A percentile compares a stretch with the other conserved stretches of the same genome.
Evolutionary conservation across 1,140 invertebrate species (phyloP).

Genomic region (Eueides isabella): DNA sequence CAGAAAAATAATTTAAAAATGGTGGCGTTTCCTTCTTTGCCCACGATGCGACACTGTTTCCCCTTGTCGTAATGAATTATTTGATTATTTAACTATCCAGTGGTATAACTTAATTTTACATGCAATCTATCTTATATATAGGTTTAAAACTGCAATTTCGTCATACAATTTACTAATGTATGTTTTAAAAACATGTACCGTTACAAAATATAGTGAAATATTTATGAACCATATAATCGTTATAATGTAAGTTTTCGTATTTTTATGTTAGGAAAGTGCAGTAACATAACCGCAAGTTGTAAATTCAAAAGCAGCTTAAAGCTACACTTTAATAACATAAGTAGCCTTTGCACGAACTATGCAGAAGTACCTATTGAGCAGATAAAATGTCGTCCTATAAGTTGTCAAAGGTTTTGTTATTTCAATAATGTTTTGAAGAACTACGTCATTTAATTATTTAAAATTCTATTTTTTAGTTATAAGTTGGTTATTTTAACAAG

Average conservation of each 20-base stretch:
- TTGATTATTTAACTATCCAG: too few species aligned
- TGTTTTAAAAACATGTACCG: background rate
- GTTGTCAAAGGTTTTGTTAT: background rate
- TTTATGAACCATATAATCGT: background rate
- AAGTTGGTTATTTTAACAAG: too few species aligned
- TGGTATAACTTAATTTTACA: too few species aligned
- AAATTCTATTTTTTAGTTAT: too few species aligned
- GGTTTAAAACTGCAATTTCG: too few species aligned
- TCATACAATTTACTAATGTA: too few species aligned
- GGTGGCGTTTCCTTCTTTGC: too few species aligned
- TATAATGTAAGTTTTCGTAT: background rate
- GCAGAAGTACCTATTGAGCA: background rate
- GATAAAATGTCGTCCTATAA: background rate
- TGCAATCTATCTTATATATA: too few species aligned
- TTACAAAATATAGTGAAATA: background rate
- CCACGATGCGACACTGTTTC: too few species aligned
- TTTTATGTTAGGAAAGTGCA: background rate
- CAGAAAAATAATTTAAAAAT: too few species aligned
- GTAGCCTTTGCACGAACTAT: background rate
- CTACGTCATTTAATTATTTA: background rate
- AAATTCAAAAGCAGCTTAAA: slow-evolving; percentile 3
- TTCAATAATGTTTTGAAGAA: background rate
- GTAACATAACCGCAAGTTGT: background rate
- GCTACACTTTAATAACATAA: slow-evolving; percentile 1
- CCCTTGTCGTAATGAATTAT: too few species aligned